phyloP scores from a whole-genome alignment of 2,113 vertebrate genomes.

The Cranoglanis bouderius region DNA sequence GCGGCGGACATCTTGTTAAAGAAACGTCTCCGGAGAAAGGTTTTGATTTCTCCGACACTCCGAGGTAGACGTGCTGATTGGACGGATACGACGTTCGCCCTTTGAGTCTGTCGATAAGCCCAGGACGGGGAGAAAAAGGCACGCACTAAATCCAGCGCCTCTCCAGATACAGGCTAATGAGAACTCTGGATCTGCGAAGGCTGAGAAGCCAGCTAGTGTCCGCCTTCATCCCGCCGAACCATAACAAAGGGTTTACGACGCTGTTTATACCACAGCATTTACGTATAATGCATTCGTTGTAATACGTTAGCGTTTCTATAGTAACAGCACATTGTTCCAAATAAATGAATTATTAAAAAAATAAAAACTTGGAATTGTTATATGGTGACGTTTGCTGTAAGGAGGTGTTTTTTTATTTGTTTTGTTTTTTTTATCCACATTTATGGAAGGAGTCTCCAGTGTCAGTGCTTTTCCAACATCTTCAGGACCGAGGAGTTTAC shows the following conservation, averaged over 20 bases:
- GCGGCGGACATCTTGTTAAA: not conserved
- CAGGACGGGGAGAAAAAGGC: not conserved
- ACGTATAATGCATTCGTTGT: not conserved
- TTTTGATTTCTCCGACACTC: constrained; percentile 34
- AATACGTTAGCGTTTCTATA: not conserved
- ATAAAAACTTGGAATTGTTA: not conserved
- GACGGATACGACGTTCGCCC: not conserved
- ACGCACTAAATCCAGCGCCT: not conserved
- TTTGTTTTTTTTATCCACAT: not conserved
- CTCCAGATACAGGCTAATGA: constrained; percentile 45
- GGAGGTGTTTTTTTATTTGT: no score
- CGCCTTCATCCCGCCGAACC: constrained; percentile 23
- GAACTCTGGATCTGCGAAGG: constrained; percentile 23
- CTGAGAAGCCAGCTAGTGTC: constrained; percentile 18
- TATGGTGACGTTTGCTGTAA: not conserved
- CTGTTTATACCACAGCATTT: not conserved
- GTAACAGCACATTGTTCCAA: not conserved
- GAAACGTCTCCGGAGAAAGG: not conserved
- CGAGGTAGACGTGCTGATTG: constrained; percentile 21
- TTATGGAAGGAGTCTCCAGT: not conserved
- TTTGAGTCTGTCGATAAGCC: constrained; percentile 28
- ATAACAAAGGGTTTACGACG: constrained; percentile 43
- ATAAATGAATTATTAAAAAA: not conserved
- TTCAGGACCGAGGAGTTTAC: no score
- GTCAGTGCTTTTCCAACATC: not conserved